Evolutionary conservation across 2,113 vertebrate genomes (phyloP).

Genomic region (Thunnus thynnus): DNA sequence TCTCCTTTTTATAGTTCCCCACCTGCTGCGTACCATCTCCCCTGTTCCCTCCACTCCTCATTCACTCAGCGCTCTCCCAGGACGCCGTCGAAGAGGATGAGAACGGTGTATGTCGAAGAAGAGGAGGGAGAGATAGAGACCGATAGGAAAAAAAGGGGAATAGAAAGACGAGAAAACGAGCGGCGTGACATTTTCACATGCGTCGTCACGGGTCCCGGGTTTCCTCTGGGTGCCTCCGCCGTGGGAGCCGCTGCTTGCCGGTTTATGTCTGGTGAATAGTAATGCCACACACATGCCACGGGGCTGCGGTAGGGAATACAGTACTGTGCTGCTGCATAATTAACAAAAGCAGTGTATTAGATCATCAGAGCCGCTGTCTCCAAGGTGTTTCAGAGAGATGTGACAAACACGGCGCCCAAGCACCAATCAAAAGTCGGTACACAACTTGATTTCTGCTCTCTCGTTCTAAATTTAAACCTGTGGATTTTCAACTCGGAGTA

Average conservation of each 20-base stretch:
- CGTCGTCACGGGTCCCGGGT: constrained; percentile 68
- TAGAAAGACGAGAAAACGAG: constrained; percentile 44
- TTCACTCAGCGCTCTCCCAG: constrained; percentile 31
- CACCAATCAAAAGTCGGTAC: constrained; percentile 44
- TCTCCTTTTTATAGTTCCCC: not conserved
- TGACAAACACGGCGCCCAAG: not conserved
- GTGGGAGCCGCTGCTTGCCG: constrained; percentile 20
- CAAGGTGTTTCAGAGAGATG: constrained; percentile 27
- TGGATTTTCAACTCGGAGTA: constrained; percentile 19
- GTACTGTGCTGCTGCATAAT: constrained; percentile 77
- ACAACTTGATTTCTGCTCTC: not conserved
- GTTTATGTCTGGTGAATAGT: constrained; percentile 63
- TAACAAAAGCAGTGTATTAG: constrained; percentile 57
- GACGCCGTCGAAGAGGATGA: constrained; percentile 25
- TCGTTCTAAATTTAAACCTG: constrained; percentile 55
- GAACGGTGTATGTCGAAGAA: constrained; percentile 12
- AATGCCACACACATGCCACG: constrained; percentile 38
- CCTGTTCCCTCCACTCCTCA: constrained; percentile 18
- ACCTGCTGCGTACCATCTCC: not conserved
- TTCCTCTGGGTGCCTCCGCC: constrained; percentile 43
- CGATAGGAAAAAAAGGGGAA: constrained; percentile 11
- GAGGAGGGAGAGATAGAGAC: constrained; percentile 6
- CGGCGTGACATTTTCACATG: constrained; percentile 77
- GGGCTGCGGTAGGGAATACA: constrained; percentile 57
- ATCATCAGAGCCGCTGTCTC: constrained; percentile 50